A percentile compares a stretch with the other conserved stretches of the same genome.
Conservation (phyloP, 2,113 vertebrate genomes). For the Megaceryle torquata region DNA sequence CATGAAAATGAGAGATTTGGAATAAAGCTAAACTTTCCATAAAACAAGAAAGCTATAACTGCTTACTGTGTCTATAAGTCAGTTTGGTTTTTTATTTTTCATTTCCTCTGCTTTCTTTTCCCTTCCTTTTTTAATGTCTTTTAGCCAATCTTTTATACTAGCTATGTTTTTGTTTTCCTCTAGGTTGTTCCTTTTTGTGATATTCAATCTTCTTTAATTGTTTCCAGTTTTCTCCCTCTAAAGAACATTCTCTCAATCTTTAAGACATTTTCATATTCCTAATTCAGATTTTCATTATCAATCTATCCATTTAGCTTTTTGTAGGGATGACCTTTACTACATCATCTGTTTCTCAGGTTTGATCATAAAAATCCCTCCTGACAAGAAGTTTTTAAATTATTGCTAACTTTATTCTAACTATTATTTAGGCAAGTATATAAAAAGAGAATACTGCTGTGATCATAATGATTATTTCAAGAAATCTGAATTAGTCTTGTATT, state of each 20-base stretch:
- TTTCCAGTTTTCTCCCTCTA: neutral
- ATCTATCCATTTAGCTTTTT: neutral
- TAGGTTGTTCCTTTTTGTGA: neutral
- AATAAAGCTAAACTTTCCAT: neutral
- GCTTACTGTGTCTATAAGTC: neutral
- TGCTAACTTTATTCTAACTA: neutral
- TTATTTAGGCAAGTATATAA: neutral
- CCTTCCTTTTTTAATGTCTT: neutral
- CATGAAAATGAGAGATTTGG: neutral
- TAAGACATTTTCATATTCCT: neutral
- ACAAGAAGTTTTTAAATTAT: neutral
- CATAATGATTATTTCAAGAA: neutral
- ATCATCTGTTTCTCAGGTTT: neutral
- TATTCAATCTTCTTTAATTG: neutral
- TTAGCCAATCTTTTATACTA: neutral
- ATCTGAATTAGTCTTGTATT: neutral
- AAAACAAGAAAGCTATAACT: neutral
- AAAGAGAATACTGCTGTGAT: neutral
- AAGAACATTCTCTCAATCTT: neutral
- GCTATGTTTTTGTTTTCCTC: neutral
- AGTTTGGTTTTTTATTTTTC: neutral
- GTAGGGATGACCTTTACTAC: neutral
- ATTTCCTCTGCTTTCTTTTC: neutral
- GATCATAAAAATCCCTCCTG: neutral
- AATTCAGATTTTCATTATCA: neutral